Evolutionary conservation across 35 echinoderm and acorn worm genomes (phyloP), one percentile per base, ranked within the genome.

Genomic region (Ophiothrix spiculata): DNA sequence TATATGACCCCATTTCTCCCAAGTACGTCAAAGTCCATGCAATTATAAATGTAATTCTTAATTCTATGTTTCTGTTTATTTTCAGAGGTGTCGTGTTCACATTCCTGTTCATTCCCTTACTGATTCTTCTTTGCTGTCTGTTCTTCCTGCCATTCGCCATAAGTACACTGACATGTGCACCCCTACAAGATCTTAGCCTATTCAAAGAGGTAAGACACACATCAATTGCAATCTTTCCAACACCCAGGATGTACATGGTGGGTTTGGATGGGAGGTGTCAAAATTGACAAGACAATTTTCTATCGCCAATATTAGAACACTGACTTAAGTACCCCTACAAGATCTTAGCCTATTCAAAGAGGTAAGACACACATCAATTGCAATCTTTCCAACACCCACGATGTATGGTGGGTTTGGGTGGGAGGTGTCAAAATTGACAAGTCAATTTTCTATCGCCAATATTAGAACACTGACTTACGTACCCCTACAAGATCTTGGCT

Each of bases 21-120:
- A n/a, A n/a, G n/a, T n/a, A n/a, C n/a, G n/a, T n/a, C n/a, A n/a
- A n/a, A n/a, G n/a, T n/a, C n/a, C n/a, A n/a, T n/a, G n/a, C n/a
- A n/a, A n/a, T n/a, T n/a, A n/a, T n/a, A n/a, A n/a, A n/a, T n/a
- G n/a, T n/a, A n/a, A n/a, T n/a, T n/a, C n/a, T n/a, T n/a, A n/a
- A n/a, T n/a, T n/a, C n/a, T n/a, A n/a, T n/a, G n/a, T n/a, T n/a
- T 88, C 1, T 90, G 81, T n/a, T 88, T 74, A 31, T 64, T 84
- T 79, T 69, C 91, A 97, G 95, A 15, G 88, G 87, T 76, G 95
- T 97, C 17, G 87, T 92, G 79, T 91, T 97, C 75, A 90, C 88
- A 19, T 90, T 97, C 40, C 21, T 97, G 0, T 90, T 97, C 37
- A 88, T 85, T 1, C 91, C 87, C n/a, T 34, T 97, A 36, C 88